phyloP scores from a whole-genome alignment of 2,113 vertebrate genomes.

The Malurus elegans region DNA sequence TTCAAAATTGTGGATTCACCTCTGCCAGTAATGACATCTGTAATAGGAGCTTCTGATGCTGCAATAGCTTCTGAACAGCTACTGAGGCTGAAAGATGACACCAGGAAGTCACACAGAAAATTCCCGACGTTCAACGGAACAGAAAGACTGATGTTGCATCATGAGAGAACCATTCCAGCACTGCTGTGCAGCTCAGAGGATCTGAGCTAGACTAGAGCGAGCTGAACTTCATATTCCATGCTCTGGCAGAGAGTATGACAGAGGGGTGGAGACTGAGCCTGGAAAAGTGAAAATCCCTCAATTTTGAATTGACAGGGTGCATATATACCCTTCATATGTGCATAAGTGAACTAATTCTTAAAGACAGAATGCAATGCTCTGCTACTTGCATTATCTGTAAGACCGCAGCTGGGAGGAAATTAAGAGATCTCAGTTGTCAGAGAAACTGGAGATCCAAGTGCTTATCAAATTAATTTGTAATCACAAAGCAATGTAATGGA shows the following conservation, averaged over 20 bases:
- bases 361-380: neutral
- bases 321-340: rapidly evolving
- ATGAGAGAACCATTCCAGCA: neutral
- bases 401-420: neutral
- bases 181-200: neutral
- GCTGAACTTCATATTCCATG: neutral
- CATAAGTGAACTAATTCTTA: neutral
- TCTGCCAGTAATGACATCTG: neutral
- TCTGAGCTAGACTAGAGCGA: neutral
- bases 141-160: neutral
- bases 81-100: neutral
- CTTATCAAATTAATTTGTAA: neutral
- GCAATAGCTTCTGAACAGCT: neutral
- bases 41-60: neutral
- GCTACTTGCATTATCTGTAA: neutral
- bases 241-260: neutral
- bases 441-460: neutral
- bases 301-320: neutral
- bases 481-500: neutral
- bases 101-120: neutral
- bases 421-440: neutral
- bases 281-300: neutral
- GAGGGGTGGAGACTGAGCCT: neutral
- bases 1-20: neutral
- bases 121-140: neutral